Percentiles rank a stretch among this genome's conserved stretches.
Conservation (phyloP, 2,888 invertebrate genomes). For the Hesperia comma region DNA sequence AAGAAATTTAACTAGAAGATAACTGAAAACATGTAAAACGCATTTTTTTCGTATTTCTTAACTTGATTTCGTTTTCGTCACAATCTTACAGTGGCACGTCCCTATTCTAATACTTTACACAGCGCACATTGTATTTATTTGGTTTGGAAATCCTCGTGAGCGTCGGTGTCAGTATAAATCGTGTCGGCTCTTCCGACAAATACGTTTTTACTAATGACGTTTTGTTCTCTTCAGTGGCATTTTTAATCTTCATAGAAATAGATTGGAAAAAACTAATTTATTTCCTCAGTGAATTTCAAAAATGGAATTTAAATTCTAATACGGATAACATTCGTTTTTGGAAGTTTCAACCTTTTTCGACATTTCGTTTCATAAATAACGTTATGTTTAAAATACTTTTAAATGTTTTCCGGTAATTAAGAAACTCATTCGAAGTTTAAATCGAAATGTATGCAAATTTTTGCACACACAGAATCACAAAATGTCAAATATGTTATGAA, state of each 20-base stretch:
- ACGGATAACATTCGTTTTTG: neutral
- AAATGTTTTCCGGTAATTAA: no score
- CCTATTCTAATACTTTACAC: constrained; percentile 48
- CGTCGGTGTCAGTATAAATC: constrained; percentile 74
- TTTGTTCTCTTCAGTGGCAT: constrained; percentile 55
- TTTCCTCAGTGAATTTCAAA: constrained; percentile 17
- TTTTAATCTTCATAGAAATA: constrained; percentile 33
- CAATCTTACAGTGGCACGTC: constrained; percentile 32
- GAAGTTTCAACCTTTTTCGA: neutral
- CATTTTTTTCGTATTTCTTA: no score
- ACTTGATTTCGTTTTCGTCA: constrained; percentile 17
- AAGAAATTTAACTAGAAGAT: no score
- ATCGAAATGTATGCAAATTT: no score
- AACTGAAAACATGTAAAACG: no score
- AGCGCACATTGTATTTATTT: constrained; percentile 68
- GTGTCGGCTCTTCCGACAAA: constrained; percentile 72
- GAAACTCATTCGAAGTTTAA: no score
- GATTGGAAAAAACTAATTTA: constrained; percentile 27
- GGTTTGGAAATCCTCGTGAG: constrained; percentile 64
- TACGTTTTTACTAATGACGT: constrained; percentile 67
- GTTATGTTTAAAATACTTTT: no score
- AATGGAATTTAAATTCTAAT: neutral
- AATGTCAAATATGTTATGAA: no score
- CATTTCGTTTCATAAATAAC: neutral
- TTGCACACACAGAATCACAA: no score